Evolutionary conservation across 2,888 invertebrate species (phyloP).

Genomic region (Ophion obscuratus): DNA sequence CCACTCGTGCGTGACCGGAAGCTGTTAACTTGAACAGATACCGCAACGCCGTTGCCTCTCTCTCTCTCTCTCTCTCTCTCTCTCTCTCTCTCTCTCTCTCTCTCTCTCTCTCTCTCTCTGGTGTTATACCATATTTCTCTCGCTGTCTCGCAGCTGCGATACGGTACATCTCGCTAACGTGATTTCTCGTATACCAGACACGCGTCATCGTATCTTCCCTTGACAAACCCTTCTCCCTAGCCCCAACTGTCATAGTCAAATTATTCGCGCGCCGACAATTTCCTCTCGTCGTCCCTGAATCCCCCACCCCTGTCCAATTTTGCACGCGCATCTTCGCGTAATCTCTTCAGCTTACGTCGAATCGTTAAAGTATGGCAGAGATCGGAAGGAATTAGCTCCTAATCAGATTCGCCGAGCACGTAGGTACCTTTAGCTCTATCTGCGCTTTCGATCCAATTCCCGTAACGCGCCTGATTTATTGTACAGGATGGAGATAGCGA

Average conservation of each 20-base stretch:
- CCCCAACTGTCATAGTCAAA: slow-evolving; percentile 34
- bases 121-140: slow-evolving; percentile 1
- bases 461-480: slow-evolving; percentile 7
- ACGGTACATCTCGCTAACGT: slow-evolving; percentile 59
- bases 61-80: slow-evolving; percentile 15
- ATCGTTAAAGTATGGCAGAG: slow-evolving; percentile 22
- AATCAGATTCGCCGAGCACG: slow-evolving; percentile 38
- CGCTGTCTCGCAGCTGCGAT: slow-evolving; percentile 1
- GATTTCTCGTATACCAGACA: slow-evolving; percentile 58
- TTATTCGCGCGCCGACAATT: slow-evolving; percentile 40
- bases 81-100: not conserved
- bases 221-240: slow-evolving; percentile 12
- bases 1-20: slow-evolving; percentile 75
- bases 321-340: slow-evolving; percentile 18
- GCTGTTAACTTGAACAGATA: slow-evolving; percentile 75
- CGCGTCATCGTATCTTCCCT: slow-evolving; percentile 55
- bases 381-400: slow-evolving; percentile 56
- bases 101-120: not conserved
- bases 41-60: slow-evolving; percentile 43
- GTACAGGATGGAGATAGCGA: not conserved
- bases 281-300: slow-evolving; percentile 32
- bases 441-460: slow-evolving; percentile 39
- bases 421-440: not conserved
- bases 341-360: slow-evolving; percentile 5
- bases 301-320: slow-evolving; percentile 11